Evolutionary conservation across 1,140 invertebrate species (phyloP), one percentile per base, ranked within the genome.

Genomic region (Camponotus floridanus): DNA sequence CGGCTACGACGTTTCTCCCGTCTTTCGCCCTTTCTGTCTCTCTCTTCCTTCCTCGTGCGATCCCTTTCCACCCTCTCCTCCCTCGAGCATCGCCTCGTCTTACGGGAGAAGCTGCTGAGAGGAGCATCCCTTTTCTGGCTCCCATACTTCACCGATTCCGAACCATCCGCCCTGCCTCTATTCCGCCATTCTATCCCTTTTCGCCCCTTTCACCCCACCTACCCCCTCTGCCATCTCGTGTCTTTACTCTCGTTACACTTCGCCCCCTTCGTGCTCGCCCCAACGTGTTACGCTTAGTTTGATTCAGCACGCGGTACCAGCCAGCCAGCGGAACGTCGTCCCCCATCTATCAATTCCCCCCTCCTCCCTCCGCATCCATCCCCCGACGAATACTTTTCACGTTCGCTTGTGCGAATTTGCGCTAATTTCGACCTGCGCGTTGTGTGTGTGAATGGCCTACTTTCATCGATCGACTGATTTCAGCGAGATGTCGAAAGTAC

Each of bases 231-330:
- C 33, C 55, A 18, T 26, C 68, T 67, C 13, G 45, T 36, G 36
- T 81, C 79, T 81, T 81, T 73, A 81, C 79, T 81, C 79, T 81
- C 74, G 57, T 84, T 88, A 85, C 76, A 71, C 67, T 67, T 51
- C 70, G 79, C 51, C 71, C 71, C 71, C 70, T 84, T 36, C 11
- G 15, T 73, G 36, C 55, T 76, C 74, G 80, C 85, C 90, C 78
- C 79, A 89, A 88, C 79, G 81, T 85, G 86, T 91, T 91, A 90
- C 90, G 90, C 86, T 91, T 91, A 90, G 89, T 90, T 90, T 90
- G 86, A 90, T 90, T 90, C 89, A 87, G 87, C 88, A 89, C 88
- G 88, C 76, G 87, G 79, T 90, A 89, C 88, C 88, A 90, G 88
- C 79, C 87, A 87, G 64, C 59, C 51, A 67, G 48, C 21, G 55